Evolutionary conservation across 2,113 vertebrate genomes (phyloP), one percentile per base, ranked within the genome.

Genomic region (Zosterops lateralis): DNA sequence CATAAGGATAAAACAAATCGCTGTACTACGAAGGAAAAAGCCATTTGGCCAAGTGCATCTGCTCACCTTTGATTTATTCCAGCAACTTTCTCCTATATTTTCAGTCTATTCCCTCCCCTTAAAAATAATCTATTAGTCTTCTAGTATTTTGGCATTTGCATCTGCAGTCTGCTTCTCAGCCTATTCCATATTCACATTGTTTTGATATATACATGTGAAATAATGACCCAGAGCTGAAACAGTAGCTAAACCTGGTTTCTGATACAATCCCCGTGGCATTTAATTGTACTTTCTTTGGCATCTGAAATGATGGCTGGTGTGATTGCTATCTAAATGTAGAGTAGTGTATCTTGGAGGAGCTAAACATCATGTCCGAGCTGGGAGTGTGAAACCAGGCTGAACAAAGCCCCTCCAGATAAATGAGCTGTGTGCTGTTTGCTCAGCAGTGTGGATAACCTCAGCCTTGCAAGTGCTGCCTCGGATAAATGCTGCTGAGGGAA

Each of bases 41-140:
- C 87, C 91, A 89, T 95, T 95, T 96, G 86, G 82, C 90, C 94
- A 92, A 95, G 87, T 93, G 82, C 90, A 96, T 96, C 93, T 96
- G 91, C 91, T 96, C 92, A 95, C 91, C 93, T 94, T 89, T 95
- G 96, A 96, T 97, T 96, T 95, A 96, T 96, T 95, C 89, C 88
- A 86, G 50, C 84, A 94, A 80, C 85, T 90, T 95, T 95, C 85
- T 79, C 85, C 90, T 95, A 47, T 89, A 84, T 96, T 95, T 91
- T 96, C 93, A 76, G 58, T 65, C 83, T 83, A 42, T 89, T 90
- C 90, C 90, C 45, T 81, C 87, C 80, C 71, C 67, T 95, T 90
- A 79, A 90, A 92, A 91, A 89, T 65, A 95, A 96, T 74, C 93
- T 94, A 96, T 96, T 96, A 92, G 84, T 93, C 88, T 96, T 88